phyloP scores from a whole-genome alignment of 2,888 invertebrate species.

The Drosophila longiperda region DNA sequence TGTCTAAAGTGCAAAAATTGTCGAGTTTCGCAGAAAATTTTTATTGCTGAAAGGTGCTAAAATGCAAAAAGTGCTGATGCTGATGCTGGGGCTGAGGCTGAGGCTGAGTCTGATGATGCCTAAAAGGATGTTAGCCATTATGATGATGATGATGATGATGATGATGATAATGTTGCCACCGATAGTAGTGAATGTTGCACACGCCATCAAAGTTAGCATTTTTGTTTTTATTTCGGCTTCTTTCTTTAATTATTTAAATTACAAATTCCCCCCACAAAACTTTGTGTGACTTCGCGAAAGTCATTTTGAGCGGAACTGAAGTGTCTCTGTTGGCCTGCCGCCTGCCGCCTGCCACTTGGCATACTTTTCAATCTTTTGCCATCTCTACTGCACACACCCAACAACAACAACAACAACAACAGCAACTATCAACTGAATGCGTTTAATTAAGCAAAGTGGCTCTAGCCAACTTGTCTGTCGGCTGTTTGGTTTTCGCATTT shows the following conservation, averaged over 20 bases:
- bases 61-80: slow-evolving; percentile 78
- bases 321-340: slow-evolving; percentile 14
- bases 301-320: slow-evolving; percentile 18
- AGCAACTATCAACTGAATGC: slow-evolving; percentile 53
- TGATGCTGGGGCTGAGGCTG: slow-evolving; percentile 28
- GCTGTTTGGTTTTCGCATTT: slow-evolving; percentile 34
- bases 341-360: slow-evolving; percentile 61
- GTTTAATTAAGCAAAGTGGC: slow-evolving; percentile 80
- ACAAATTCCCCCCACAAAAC: slow-evolving; percentile 63
- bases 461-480: slow-evolving; percentile 62
- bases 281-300: slow-evolving; percentile 42
- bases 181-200: not conserved
- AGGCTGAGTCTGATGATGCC: slow-evolving; percentile 19
- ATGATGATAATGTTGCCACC: slow-evolving; percentile 24
- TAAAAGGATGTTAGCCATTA: slow-evolving; percentile 19
- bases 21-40: slow-evolving; percentile 76
- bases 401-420: slow-evolving; percentile 27
- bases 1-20: slow-evolving; percentile 76
- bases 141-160: slow-evolving; percentile 12
- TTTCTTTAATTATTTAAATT: slow-evolving; percentile 78
- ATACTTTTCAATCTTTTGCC: slow-evolving; percentile 66
- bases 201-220: not conserved
- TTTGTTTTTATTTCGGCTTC: slow-evolving; percentile 7
- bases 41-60: slow-evolving; percentile 79
- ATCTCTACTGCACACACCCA: slow-evolving; percentile 1